Evolutionary conservation across 2,113 vertebrate genomes (phyloP).

Genomic region (Columbina picui): DNA sequence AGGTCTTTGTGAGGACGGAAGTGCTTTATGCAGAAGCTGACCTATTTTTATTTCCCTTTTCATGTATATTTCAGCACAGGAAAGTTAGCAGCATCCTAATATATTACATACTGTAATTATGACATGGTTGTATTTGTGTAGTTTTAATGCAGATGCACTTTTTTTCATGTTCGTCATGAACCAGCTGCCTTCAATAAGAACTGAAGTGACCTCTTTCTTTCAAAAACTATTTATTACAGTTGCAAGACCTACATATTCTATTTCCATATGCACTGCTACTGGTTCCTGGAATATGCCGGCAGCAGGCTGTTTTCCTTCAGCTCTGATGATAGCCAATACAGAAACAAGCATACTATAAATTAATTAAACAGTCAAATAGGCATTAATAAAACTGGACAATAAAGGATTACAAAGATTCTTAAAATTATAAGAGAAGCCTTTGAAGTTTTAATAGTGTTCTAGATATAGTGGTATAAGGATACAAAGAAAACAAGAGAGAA

Average conservation of each 20-base stretch:
- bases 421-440: neutral
- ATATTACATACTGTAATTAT: constrained; percentile 15
- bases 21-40: neutral
- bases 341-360: neutral
- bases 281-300: constrained; percentile 40
- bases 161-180: constrained; percentile 16
- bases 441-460: neutral
- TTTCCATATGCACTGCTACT: constrained; percentile 62
- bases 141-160: constrained; percentile 53
- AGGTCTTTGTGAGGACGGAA: constrained; percentile 2
- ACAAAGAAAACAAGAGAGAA: neutral
- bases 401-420: neutral
- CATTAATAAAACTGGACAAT: neutral
- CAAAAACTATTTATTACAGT: constrained; percentile 74
- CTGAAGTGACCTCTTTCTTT: constrained; percentile 75
- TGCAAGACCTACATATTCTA: constrained; percentile 64
- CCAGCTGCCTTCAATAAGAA: constrained; percentile 54
- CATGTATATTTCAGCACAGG: constrained; percentile 20
- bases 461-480: neutral
- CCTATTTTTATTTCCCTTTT: constrained; percentile 32
- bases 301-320: constrained; percentile 47
- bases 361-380: neutral
- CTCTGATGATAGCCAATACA: constrained; percentile 31
- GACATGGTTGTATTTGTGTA: constrained; percentile 43
- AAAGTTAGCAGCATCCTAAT: neutral